Conservation (phyloP, 2,113 vertebrate species). For the Hirundichthys speculiger region DNA sequence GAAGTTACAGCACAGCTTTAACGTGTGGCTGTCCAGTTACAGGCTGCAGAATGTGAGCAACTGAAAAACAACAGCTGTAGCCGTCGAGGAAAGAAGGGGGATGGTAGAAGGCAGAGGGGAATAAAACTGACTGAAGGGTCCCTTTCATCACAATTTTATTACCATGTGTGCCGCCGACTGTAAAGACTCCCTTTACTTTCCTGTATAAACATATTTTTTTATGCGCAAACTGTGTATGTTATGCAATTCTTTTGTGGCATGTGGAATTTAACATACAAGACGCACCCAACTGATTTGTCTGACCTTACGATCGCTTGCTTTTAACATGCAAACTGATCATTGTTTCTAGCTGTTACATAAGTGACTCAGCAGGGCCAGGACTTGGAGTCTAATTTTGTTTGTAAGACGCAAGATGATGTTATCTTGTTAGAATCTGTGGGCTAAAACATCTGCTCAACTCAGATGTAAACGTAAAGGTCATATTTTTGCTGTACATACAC, state of each 20-base stretch:
- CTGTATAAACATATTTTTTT: neutral
- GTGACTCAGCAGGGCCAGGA: neutral
- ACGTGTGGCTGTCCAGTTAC: conserved; percentile 1
- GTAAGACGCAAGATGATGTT: neutral
- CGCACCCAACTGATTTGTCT: neutral
- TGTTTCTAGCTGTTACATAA: neutral
- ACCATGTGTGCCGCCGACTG: neutral
- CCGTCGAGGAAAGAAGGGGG: conserved; percentile 17
- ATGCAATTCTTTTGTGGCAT: conserved; percentile 1
- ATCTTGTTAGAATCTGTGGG: neutral
- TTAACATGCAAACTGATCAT: neutral
- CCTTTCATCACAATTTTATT: conserved; percentile 16
- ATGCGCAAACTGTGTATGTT: neutral
- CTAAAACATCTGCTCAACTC: neutral
- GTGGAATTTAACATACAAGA: neutral
- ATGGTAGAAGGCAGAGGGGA: conserved; percentile 6
- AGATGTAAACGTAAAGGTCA: neutral
- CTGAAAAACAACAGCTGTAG: conserved; percentile 75
- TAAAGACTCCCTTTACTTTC: neutral
- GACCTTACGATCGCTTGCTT: neutral
- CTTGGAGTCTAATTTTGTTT: neutral
- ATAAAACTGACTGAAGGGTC: conserved; percentile 2
- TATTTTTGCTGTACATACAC: neutral
- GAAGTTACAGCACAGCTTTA: neutral
- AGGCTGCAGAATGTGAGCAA: conserved; percentile 12